Base-by-base conservation (phyloP, 1,140 invertebrate species). In the Andricus grossulariae region DNA sequence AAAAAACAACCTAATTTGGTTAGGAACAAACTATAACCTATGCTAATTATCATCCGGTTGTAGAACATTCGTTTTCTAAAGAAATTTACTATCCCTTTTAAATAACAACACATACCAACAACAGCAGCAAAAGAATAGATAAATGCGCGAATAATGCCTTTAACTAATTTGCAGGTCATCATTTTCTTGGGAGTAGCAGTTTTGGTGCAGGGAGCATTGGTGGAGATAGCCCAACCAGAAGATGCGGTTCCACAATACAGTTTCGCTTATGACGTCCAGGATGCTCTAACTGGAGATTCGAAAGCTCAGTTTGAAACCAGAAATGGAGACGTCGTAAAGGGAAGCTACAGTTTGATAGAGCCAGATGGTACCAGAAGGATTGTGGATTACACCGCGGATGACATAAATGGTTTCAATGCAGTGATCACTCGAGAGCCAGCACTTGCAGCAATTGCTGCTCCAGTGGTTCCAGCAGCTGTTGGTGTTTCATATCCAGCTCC, bases 311-410 rank as follows among this genome's bases (percentile, higher is more conserved):
- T 93, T 86, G 94, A 95, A 87, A 90, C 92, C n/a, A 92, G 94
- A 15, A 90, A 92, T 73, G 93, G 93, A 12, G 93, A 94, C 77
- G 83, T 93, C 10, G 93, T 94, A n/a, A 92, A 92, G 79, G 93
- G 93, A 1, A 92, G 92, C 77, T 94, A 94, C 86, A 92, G 91
- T 3, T 84, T 94, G 10, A 91, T 94, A 77, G 92, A 93, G 49
- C 88, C 92, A 7, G 91, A 96, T 85, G 95, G 95, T 54, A 94
- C 93, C 82, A 91, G 93, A 82, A 93, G 95, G 77, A 94, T 94
- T 80, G 95, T 95, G 70, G 93, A 95, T 50, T 96, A 96, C 90
- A 95, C 94, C 51, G 94, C 95, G 75, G 95, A 95, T 84, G 93
- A 94, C 19, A 92, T 95, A 84, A 94, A 93, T 83, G 95, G 95